Evolutionary conservation across 35 echinoderm and acorn worm genomes (phyloP).

Genomic region (Ptychodera flava): DNA sequence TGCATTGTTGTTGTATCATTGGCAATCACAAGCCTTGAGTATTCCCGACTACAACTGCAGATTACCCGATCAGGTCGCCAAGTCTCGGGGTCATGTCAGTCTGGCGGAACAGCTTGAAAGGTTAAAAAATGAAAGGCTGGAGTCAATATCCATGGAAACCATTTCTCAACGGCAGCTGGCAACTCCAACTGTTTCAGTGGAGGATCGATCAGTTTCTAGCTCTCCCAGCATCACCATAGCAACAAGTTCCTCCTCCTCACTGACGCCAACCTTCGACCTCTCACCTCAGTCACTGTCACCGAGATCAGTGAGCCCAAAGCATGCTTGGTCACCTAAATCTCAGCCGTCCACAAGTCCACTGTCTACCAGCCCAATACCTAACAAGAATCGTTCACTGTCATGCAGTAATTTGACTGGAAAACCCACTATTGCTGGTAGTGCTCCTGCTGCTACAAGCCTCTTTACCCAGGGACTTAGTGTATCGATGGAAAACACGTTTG

Average conservation of each 20-base stretch:
- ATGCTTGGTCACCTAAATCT: neutral
- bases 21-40: constrained; percentile 55
- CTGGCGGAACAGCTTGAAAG: constrained; percentile 55
- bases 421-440: neutral
- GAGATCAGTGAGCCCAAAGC: neutral
- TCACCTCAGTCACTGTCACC: neutral
- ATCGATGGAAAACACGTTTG: neutral
- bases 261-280: neutral
- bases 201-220: neutral
- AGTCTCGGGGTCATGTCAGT: constrained; percentile 64
- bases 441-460: neutral
- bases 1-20: constrained; percentile 71
- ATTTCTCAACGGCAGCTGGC: constrained; percentile 11
- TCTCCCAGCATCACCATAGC: neutral
- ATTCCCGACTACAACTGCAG: constrained; percentile 65
- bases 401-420: neutral
- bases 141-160: neutral
- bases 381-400: neutral
- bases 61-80: constrained; percentile 61
- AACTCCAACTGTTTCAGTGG: neutral
- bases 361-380: neutral
- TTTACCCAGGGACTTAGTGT: neutral
- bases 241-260: neutral
- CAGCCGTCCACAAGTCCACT: neutral
- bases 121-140: constrained; percentile 27